Evolutionary conservation across 1,140 invertebrate genomes (phyloP), one percentile per base, ranked within the genome.

Genomic region (Heliconius eleuchia): DNA sequence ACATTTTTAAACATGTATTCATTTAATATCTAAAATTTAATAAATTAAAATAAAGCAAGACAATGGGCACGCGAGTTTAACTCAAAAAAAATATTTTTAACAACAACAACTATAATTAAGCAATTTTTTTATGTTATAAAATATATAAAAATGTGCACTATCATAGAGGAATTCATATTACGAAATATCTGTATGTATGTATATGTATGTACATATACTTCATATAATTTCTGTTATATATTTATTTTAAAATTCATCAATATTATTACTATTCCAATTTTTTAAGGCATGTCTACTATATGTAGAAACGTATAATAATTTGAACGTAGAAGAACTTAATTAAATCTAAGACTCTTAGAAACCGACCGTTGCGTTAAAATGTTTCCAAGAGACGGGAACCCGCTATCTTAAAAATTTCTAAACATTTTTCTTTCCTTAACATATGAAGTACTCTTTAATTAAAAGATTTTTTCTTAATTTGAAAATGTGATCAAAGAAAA

Each of bases 21-120:
- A n/a, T 66, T 66, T 66, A 66, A 66, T 30, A 76, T 72, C 60
- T 77, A 76, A 70, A 60, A 73, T 77, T 72, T 82, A 82, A 92
- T 91, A 91, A 91, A 92, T 91, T 87, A 91, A 85, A 90, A 87
- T 87, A 86, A 86, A 90, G 89, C 91, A 92, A 92, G 88, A 87
- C 78, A 88, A 66, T 30, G 60, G 90, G 90, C 90, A 86, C 71
- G 72, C 87, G 92, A 93, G 92, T 93, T 93, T 91, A 85, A 93
- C 92, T 93, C 92, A 90, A 87, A 86, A 85, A 18, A 82, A 78
- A 80, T 72, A 74, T 84, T 81, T 87, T 84, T 81, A 85, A 88
- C 86, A 89, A 85, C 79, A 89, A 89, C 79, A 85, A 87, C 73
- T 70, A 81, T 84, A 86, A 82, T 66, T 66, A 66, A 66, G 27